phyloP scores from a whole-genome alignment of 2,888 invertebrate genomes.

The Acanthosepion esculentum region DNA sequence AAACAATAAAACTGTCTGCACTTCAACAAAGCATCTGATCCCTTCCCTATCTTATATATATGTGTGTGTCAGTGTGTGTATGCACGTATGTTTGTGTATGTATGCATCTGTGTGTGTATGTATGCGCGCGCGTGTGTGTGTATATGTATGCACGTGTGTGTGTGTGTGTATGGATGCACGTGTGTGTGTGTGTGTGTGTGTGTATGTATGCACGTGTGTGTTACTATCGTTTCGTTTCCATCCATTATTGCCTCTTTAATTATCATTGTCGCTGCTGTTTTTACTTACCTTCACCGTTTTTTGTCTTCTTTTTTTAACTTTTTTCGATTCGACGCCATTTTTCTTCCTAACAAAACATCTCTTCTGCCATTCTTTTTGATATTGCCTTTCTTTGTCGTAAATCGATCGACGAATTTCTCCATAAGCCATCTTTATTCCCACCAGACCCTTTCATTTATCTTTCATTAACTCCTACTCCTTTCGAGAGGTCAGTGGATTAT shows the following conservation, averaged over 20 bases:
- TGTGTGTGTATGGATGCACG: too few relatives aligned
- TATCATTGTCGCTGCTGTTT: background rate
- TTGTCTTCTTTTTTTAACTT: background rate
- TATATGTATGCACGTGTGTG: too few relatives aligned
- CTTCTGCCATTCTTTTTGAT: background rate
- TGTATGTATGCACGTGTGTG: too few relatives aligned
- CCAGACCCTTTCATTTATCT: background rate
- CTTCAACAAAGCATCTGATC: too few relatives aligned
- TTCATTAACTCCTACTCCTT: background rate
- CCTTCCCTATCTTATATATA: too few relatives aligned
- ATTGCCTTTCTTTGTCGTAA: background rate
- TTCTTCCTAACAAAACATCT: background rate
- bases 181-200: too few relatives aligned
- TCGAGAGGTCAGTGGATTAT: background rate
- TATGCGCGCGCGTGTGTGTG: too few relatives aligned
- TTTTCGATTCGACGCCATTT: background rate
- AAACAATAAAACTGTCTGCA: too few relatives aligned
- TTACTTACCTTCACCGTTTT: background rate
- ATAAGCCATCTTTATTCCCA: background rate
- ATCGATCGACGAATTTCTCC: background rate
- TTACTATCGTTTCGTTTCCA: background rate
- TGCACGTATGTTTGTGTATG: too few relatives aligned
- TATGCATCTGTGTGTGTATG: too few relatives aligned
- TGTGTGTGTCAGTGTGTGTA: too few relatives aligned
- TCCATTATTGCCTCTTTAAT: background rate